Evolutionary conservation across 2,888 invertebrate genomes (phyloP).

Genomic region (Melieria crassipennis): DNA sequence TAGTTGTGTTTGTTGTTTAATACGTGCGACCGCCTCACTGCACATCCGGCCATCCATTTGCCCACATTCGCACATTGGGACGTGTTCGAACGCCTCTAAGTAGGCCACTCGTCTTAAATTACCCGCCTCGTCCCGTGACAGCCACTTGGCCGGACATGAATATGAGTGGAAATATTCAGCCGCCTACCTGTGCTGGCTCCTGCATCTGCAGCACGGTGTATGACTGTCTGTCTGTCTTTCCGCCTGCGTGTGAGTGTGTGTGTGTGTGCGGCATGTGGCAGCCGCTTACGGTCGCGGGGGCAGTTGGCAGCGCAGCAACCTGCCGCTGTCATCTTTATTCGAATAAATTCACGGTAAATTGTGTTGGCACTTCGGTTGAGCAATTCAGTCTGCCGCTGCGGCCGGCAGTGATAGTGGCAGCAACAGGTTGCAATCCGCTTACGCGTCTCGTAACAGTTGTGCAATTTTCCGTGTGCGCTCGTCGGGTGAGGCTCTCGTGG

Average conservation of each 20-base stretch:
- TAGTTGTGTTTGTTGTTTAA: background rate
- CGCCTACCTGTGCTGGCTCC: background rate
- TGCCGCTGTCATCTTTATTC: slow-evolving; percentile 12
- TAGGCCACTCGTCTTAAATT: slow-evolving; percentile 34
- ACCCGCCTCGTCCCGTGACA: slow-evolving; percentile 7
- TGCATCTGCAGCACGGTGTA: background rate
- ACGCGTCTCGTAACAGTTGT: background rate
- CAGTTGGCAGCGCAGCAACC: slow-evolving; percentile 19
- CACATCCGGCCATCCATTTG: background rate
- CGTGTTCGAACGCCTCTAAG: slow-evolving; percentile 27
- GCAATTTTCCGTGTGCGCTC: no score
- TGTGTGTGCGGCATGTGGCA: background rate
- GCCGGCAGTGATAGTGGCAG: slow-evolving; percentile 24
- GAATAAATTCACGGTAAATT: slow-evolving; percentile 25
- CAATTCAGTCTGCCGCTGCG: slow-evolving; percentile 19
- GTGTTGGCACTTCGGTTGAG: slow-evolving; percentile 22
- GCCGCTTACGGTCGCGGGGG: background rate
- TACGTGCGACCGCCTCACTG: background rate
- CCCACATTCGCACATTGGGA: background rate
- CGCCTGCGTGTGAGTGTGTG: background rate
- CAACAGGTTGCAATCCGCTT: background rate
- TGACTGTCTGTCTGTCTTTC: background rate
- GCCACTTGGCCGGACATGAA: background rate
- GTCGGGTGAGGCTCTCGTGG: no score
- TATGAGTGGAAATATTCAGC: slow-evolving; percentile 6